Evolutionary conservation across 2,888 invertebrate species (phyloP).

Genomic region (Noctua janthe): DNA sequence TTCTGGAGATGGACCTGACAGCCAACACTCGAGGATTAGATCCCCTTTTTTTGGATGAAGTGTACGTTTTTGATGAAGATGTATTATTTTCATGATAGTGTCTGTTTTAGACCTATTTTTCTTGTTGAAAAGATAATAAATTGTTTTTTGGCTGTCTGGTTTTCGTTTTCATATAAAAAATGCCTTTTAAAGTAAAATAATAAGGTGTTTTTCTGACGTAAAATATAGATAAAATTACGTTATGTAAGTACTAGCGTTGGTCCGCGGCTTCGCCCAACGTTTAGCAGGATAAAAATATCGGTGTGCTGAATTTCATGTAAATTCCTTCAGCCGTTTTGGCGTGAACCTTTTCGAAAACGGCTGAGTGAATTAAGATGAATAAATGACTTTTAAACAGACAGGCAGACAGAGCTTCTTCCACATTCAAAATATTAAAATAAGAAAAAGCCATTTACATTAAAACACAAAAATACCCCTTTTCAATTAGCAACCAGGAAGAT

Average conservation of each 20-base stretch:
- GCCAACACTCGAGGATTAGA: conserved; percentile 39
- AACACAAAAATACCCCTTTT: conserved; percentile 3
- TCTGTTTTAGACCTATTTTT: not conserved
- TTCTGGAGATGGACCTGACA: conserved; percentile 38
- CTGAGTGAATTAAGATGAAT: not conserved
- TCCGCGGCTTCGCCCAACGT: not conserved
- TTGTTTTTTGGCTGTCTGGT: not conserved
- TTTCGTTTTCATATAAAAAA: not conserved
- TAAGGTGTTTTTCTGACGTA: not conserved
- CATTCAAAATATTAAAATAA: not conserved
- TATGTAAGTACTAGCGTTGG: not conserved
- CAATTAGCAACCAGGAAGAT: not conserved
- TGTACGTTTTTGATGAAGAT: conserved; percentile 39
- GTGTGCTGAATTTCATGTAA: not conserved
- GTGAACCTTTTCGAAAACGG: not conserved
- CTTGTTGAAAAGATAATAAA: conserved; percentile 8
- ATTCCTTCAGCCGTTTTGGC: not conserved
- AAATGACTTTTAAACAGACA: not conserved
- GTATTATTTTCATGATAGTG: conserved; percentile 12
- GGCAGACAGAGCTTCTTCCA: not conserved
- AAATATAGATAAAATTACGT: not conserved
- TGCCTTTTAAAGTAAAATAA: not conserved
- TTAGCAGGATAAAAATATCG: not conserved
- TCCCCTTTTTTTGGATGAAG: conserved; percentile 32
- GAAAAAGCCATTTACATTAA: not conserved